Conservation (phyloP, 2,888 invertebrate genomes). For the Myopa tessellatipennis region DNA sequence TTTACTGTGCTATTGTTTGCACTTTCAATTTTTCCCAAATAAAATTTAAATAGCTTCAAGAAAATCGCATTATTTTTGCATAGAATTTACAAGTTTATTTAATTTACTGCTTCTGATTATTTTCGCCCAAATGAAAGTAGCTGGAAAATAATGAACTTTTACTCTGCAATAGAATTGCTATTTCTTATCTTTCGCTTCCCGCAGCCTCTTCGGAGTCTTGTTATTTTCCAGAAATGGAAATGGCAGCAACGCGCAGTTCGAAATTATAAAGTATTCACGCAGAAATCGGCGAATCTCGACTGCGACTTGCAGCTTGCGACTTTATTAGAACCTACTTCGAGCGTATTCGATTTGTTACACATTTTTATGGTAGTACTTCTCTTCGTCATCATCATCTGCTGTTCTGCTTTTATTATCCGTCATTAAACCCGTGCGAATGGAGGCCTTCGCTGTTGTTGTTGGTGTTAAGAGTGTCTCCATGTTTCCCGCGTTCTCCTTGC, state of each 20-base stretch:
- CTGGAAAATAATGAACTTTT: not conserved
- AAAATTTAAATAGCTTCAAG: not conserved
- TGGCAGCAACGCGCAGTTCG: too few species aligned
- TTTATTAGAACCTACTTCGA: not conserved
- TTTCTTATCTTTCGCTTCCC: too few species aligned
- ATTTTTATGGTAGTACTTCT: not conserved
- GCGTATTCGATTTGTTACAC: conserved; percentile 12
- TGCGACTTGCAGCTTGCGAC: too few species aligned
- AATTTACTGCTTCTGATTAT: not conserved
- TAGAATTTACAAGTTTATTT: not conserved
- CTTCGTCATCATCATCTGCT: not conserved
- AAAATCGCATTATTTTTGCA: not conserved
- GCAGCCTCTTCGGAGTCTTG: too few species aligned
- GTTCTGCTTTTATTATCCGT: not conserved
- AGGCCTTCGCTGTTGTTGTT: too few species aligned
- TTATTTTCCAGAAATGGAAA: too few species aligned
- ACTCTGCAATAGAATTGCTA: too few species aligned
- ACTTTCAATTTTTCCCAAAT: conserved; percentile 18
- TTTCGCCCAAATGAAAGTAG: not conserved
- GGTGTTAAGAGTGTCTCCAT: not conserved
- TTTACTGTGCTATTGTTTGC: conserved; percentile 1
- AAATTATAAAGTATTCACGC: too few species aligned
- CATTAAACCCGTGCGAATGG: not conserved
- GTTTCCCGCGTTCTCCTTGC: conserved; percentile 5
- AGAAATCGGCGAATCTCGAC: too few species aligned